These are phyloP conservation scores for Chromoteleia sp. DNA, from an alignment of 2,888 invertebrate species.

Conservation along the genomic window DNA sequence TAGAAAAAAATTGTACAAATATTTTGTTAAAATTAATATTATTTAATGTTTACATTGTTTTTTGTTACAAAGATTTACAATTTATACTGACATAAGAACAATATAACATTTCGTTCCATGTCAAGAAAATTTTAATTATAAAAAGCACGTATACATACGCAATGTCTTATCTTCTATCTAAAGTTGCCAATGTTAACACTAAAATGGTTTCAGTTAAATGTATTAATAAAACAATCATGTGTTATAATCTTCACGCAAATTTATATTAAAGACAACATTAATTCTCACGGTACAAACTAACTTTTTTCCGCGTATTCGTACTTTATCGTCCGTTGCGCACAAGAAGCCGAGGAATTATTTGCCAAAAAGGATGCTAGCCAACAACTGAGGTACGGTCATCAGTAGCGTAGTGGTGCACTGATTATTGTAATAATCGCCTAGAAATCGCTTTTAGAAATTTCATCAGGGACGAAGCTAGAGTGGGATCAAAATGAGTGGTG, in stretches of 20 bases:
- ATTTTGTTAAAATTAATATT: too few relatives aligned
- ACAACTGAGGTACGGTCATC: slow-evolving; percentile 77
- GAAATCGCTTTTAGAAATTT: slow-evolving; percentile 80
- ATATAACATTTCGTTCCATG: too few relatives aligned
- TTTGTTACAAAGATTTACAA: too few relatives aligned
- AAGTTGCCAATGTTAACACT: slow-evolving; percentile 20
- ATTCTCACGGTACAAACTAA: slow-evolving; percentile 17
- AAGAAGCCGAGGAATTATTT: slow-evolving; percentile 69
- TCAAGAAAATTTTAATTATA: not conserved
- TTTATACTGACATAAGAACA: too few relatives aligned
- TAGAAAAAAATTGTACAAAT: too few relatives aligned
- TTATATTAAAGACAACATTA: not conserved
- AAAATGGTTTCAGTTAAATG: slow-evolving; percentile 6
- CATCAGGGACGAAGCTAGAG: slow-evolving; percentile 73
- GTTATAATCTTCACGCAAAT: slow-evolving; percentile 11
- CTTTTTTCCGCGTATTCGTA: slow-evolving; percentile 14
- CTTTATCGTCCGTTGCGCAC: slow-evolving; percentile 7
- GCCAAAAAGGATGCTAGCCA: slow-evolving; percentile 81
- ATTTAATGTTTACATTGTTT: too few relatives aligned
- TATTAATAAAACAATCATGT: slow-evolving; percentile 22
- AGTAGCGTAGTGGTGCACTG: slow-evolving; percentile 72
- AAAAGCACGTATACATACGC: slow-evolving; percentile 11
- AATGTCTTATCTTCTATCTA: slow-evolving; percentile 4
- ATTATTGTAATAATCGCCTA: slow-evolving; percentile 79
- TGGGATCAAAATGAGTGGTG: slow-evolving; percentile 66